Evolutionary conservation across 2,797 vertebrate species (phyloP), one percentile per base, ranked within the genome.

Genomic region (Cossypha polioptera): DNA sequence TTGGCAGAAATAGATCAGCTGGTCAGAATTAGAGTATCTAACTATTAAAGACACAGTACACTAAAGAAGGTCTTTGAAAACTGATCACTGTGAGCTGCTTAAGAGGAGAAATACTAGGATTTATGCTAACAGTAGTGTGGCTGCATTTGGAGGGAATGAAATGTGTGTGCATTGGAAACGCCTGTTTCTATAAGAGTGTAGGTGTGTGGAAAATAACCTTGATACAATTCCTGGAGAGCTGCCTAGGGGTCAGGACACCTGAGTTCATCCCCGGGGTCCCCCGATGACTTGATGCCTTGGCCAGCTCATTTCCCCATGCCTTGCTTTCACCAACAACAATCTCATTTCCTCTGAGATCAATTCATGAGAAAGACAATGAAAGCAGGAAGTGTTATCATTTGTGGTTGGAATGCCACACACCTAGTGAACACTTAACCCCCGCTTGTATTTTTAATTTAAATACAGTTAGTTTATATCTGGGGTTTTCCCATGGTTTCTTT

Each of bases 401-500:
- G 65, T 16, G n/a, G 17, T 25, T 92, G 65, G 69, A 92, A 86
- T 91, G 79, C 73, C 81, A 91, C 90, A 94, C 91, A 94, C 54
- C 79, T 83, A 66, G 65, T 86, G 73, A 90, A 78, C 0, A 0
- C 43, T 88, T 63, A 88, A 29, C 29, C 31, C 24, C 3, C 1
- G 0, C 29, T 61, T 67, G 5, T 53, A 10, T 47, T 43, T 31
- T 92, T 82, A 63, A 74, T 94, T 90, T 83, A 88, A 86, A 61
- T 73, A 18, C 54, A 66, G 11, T 87, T 79, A 71, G 28, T 67
- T 93, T 82, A 3, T 80, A 26, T 88, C 15, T 4, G 92, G 62
- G 59, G 14, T 79, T 96, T 94, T 66, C 88, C 90, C 63, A 29
- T 85, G 61, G 65, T 73, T 91, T 89, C 59, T 82, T 88, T 68